These are phyloP conservation scores for Drosophila eugracilis DNA, from an alignment of 1,140 invertebrate genomes.

Conservation along the genomic window DNA sequence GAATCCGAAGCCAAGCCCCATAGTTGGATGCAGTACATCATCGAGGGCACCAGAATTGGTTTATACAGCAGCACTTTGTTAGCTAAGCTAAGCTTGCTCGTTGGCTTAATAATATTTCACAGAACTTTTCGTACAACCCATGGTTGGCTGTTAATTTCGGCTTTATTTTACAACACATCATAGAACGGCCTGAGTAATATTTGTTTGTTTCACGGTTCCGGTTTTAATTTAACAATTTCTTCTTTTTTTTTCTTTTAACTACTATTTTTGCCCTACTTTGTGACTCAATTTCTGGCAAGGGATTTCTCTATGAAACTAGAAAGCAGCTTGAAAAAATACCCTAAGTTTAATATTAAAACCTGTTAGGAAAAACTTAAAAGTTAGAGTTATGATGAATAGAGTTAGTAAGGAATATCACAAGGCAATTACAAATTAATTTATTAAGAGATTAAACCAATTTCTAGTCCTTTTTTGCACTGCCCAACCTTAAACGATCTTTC, in stretches of 20 bases:
- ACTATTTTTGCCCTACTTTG: conserved; percentile 17
- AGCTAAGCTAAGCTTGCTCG: too few species aligned
- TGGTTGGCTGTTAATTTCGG: conserved; percentile 30
- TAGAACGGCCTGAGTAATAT: conserved; percentile 38
- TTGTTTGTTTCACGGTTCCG: conserved; percentile 39
- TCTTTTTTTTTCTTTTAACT: conserved; percentile 47
- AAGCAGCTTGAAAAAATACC: too few species aligned
- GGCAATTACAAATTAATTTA: background rate
- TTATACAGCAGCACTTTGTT: too few species aligned
- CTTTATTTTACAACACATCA: conserved; percentile 50
- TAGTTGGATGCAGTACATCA: too few species aligned
- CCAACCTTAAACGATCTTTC: background rate
- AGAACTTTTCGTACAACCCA: conserved; percentile 1
- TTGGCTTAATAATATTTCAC: background rate
- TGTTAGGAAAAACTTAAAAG: too few species aligned
- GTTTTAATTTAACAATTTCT: conserved; percentile 23
- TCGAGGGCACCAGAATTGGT: too few species aligned
- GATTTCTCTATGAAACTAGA: too few species aligned
- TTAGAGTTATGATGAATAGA: too few species aligned
- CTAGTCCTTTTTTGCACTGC: background rate
- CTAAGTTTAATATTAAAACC: too few species aligned
- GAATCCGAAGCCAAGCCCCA: too few species aligned
- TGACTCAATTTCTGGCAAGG: conserved; percentile 61
- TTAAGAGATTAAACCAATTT: background rate
- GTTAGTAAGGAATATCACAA: too few species aligned